These are phyloP conservation scores for Sciaenops ocellatus DNA, from an alignment of 2,797 vertebrate genomes.

Conservation along the genomic window DNA sequence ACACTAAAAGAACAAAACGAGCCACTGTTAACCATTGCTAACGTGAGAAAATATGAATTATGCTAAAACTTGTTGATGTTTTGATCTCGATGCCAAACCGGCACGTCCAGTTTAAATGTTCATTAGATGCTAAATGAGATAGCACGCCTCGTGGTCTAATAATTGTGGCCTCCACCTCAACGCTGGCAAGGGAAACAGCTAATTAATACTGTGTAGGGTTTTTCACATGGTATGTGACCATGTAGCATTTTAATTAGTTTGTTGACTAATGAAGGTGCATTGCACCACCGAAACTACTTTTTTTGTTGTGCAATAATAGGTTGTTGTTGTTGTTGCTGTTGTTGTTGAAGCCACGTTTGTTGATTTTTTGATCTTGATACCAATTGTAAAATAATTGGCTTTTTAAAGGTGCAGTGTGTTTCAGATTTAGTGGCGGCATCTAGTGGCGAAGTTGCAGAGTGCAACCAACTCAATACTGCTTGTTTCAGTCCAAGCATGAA, in stretches of 20 bases:
- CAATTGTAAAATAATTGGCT: background rate
- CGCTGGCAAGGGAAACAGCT: background rate
- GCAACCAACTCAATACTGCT: too few relatives aligned
- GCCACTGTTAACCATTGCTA: too few relatives aligned
- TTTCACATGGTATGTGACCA: background rate
- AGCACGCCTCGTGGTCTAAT: background rate
- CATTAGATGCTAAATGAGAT: background rate
- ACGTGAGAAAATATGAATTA: too few relatives aligned
- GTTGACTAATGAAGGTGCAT: background rate
- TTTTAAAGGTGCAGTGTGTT: background rate
- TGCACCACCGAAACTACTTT: background rate
- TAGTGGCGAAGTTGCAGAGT: too few relatives aligned
- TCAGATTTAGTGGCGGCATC: too few relatives aligned
- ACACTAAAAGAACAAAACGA: background rate
- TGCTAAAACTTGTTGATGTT: too few relatives aligned
- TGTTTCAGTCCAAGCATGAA: too few relatives aligned
- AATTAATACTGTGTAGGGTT: background rate
- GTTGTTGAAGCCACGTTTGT: background rate
- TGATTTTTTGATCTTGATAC: background rate
- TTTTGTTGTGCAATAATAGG: fast-evolving
- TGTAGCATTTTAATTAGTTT: background rate
- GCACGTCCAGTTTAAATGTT: background rate
- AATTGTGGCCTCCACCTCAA: background rate
- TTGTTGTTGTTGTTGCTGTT: background rate
- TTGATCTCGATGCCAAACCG: background rate